A percentile compares a stretch with the other conserved stretches of the same genome.
Conservation (phyloP, 2,113 vertebrate species). For the Podilymbus podiceps region DNA sequence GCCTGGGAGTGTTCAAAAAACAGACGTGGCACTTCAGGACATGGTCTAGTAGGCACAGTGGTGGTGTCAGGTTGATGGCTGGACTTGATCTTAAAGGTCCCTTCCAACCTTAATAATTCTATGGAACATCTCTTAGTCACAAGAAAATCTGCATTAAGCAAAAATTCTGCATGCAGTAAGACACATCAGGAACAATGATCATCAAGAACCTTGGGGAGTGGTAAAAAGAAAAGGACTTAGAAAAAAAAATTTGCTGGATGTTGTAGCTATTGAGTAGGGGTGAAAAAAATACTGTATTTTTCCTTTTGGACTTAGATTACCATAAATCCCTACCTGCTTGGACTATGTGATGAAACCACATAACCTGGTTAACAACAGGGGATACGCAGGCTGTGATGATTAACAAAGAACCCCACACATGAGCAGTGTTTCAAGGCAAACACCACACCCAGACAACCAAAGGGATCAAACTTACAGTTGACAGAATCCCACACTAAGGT, state of each 20-base stretch:
- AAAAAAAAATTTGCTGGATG: background rate
- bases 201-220: background rate
- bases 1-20: too few species aligned
- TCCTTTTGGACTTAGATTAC: background rate
- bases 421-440: background rate
- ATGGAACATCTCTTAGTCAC: background rate
- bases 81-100: too few species aligned
- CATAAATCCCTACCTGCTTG: background rate
- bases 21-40: too few species aligned
- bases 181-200: background rate
- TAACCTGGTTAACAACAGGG: background rate
- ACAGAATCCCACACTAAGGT: background rate
- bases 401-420: background rate
- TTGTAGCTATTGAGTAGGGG: background rate
- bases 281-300: background rate
- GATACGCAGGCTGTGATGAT: background rate
- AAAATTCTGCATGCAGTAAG: background rate
- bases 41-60: too few species aligned
- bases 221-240: background rate
- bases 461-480: background rate
- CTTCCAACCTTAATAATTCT: too few species aligned
- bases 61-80: too few species aligned
- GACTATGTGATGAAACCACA: background rate
- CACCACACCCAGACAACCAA: rapidly evolving
- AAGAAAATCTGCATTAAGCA: background rate